Percentiles rank a stretch among this genome's conserved stretches.
These are phyloP conservation scores for Alviniconcha strummeri DNA, from an alignment of 2,888 invertebrate species.

Conservation along the genomic window DNA sequence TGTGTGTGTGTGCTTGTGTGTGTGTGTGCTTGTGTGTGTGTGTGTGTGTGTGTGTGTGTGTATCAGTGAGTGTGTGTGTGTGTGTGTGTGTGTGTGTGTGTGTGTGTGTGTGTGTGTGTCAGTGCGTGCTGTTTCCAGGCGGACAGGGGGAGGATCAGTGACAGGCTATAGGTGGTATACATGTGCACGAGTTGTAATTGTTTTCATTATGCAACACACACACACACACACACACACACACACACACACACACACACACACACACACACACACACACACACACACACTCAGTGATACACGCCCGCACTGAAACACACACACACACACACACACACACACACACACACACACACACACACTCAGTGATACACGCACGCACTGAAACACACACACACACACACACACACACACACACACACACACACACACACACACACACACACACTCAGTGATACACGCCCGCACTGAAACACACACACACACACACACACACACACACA, in stretches of 20 bases:
- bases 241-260: not conserved
- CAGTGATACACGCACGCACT: not conserved
- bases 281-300: not conserved
- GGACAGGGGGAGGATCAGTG: not conserved
- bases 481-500: not conserved
- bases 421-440: not conserved
- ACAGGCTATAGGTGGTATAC: not conserved
- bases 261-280: not conserved
- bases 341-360: not conserved
- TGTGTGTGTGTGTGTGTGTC: conserved; percentile 2
- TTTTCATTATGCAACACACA: not conserved
- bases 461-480: not conserved
- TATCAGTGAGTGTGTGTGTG: not conserved
- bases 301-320: not conserved
- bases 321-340: not conserved
- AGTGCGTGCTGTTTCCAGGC: not conserved
- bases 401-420: not conserved
- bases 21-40: not conserved
- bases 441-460: not conserved
- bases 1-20: conserved; percentile 5
- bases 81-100: conserved; percentile 8
- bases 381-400: not conserved
- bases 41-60: conserved; percentile 5
- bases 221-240: not conserved
- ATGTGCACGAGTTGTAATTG: not conserved